Evolutionary conservation across 2,113 vertebrate genomes (phyloP).

Genomic region (Corynorhinus townsendii): DNA sequence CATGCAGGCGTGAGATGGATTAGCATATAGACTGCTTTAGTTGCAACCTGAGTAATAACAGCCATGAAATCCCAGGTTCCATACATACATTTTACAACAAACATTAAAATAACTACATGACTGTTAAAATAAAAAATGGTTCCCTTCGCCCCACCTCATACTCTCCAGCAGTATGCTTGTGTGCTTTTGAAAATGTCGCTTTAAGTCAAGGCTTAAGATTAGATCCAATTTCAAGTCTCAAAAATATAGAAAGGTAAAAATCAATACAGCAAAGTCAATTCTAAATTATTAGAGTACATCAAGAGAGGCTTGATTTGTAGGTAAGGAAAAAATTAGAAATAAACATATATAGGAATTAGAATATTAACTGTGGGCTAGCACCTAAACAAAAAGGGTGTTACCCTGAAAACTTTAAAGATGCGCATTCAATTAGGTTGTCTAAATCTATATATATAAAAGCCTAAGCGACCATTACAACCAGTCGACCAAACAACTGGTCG

Average conservation of each 20-base stretch:
- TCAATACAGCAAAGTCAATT: not conserved
- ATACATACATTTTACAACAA: not conserved
- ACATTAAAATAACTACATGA: not conserved
- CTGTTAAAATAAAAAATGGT: not conserved
- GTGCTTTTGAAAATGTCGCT: not conserved
- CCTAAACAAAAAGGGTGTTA: not conserved
- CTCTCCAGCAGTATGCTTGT: not conserved
- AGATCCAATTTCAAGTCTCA: not conserved
- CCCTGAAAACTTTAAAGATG: not conserved
- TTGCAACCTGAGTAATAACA: not conserved
- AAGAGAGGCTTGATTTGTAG: not conserved
- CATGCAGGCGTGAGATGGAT: not conserved
- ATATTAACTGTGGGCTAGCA: not conserved
- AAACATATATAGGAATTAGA: not conserved
- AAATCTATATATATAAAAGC: not conserved
- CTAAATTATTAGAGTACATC: not conserved
- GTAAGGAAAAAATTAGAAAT: not conserved
- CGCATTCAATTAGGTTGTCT: not conserved
- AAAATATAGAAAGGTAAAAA: conserved; percentile 21
- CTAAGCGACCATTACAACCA: too few species aligned
- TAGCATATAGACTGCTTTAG: not conserved
- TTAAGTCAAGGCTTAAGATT: not conserved
- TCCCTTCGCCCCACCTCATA: not conserved
- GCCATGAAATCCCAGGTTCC: conserved; percentile 26
- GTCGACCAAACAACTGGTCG: too few species aligned